These are phyloP conservation scores for Drosophila sordidula DNA, from an alignment of 2,888 invertebrate species.

Conservation along the genomic window DNA sequence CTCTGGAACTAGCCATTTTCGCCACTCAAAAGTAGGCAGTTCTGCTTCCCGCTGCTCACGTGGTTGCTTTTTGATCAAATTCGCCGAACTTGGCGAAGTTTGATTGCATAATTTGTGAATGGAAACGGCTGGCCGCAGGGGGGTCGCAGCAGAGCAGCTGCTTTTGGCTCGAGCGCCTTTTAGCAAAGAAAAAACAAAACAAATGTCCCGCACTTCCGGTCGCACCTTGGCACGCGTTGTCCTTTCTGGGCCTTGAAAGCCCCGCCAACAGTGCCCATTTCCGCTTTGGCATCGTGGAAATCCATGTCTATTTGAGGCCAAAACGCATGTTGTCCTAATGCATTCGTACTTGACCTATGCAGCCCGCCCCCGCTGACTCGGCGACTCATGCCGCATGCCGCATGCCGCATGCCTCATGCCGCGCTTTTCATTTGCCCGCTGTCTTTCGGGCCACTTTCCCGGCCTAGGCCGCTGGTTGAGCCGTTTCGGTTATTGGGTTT, in stretches of 20 bases:
- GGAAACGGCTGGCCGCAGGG: slow-evolving; percentile 7
- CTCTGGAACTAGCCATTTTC: neutral
- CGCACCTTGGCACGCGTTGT: slow-evolving; percentile 74
- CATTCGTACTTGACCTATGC: slow-evolving; percentile 69
- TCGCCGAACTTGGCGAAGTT: slow-evolving; percentile 49
- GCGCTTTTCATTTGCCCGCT: slow-evolving; percentile 63
- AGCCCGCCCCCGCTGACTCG: slow-evolving; percentile 61
- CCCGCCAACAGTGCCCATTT: slow-evolving; percentile 74
- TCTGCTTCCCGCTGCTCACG: slow-evolving; percentile 2
- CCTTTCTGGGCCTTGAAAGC: slow-evolving; percentile 42
- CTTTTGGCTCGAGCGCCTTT: slow-evolving; percentile 3
- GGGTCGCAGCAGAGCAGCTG: slow-evolving; percentile 46
- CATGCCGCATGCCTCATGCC: slow-evolving; percentile 67
- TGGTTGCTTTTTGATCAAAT: slow-evolving; percentile 12
- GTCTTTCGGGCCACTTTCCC: slow-evolving; percentile 46
- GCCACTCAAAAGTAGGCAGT: neutral
- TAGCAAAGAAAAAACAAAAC: neutral
- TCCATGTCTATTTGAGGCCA: slow-evolving; percentile 18
- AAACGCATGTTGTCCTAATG: slow-evolving; percentile 42
- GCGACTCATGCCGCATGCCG: slow-evolving; percentile 29
- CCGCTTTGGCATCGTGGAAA: slow-evolving; percentile 50
- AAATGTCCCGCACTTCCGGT: slow-evolving; percentile 55
- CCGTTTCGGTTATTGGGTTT: slow-evolving; percentile 68
- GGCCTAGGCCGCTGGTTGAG: slow-evolving; percentile 47
- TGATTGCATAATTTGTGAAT: slow-evolving; percentile 66